Conservation (phyloP, 2,113 vertebrate genomes). For the Misgurnus mizolepis region DNA sequence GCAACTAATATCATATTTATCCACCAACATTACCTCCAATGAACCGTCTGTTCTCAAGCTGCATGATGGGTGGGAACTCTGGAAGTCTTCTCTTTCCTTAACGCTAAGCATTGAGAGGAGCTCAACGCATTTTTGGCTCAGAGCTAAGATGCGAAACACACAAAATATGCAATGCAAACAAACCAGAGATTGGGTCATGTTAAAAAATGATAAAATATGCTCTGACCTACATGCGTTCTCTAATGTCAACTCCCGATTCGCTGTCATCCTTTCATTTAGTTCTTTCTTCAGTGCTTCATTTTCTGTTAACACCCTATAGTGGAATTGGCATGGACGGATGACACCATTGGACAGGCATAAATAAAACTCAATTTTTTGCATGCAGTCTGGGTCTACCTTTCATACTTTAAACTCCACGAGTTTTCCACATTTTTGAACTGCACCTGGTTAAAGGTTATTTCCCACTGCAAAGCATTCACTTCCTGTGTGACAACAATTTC, state of each 20-base stretch:
- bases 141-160: constrained; percentile 5
- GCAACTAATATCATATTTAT: neutral
- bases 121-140: constrained; percentile 77
- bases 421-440: constrained; percentile 87
- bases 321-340: neutral
- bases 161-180: constrained; percentile 1
- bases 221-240: constrained; percentile 81
- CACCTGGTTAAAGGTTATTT: constrained; percentile 87
- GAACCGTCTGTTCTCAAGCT: constrained; percentile 71
- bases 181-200: neutral
- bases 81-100: constrained; percentile 77
- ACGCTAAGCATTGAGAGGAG: constrained; percentile 80
- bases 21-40: constrained; percentile 75
- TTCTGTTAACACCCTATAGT: constrained; percentile 81
- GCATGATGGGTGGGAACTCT: constrained; percentile 65
- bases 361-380: neutral
- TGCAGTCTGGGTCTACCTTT: constrained; percentile 70
- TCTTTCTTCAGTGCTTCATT: constrained; percentile 79
- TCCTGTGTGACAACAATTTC: constrained; percentile 76
- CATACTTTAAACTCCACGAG: constrained; percentile 82
- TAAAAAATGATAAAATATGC: neutral
- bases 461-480: constrained; percentile 90
- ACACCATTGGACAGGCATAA: neutral
- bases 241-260: constrained; percentile 78
- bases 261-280: constrained; percentile 76